Conservation (phyloP, 1,140 invertebrate genomes). For the Drosophila nigrodunni region DNA sequence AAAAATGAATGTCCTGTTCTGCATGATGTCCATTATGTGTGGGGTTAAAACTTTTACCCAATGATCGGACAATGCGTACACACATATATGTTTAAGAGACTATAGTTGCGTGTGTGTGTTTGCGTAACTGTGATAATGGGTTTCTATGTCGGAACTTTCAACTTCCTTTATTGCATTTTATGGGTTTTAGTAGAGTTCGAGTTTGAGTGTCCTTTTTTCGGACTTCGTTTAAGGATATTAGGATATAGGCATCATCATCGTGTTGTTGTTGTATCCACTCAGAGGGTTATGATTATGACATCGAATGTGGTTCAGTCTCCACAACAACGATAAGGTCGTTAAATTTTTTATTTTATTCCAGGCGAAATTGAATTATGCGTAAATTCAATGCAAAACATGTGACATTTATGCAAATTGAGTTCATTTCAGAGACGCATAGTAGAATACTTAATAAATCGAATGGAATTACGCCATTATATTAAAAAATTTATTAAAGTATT, state of each 20-base stretch:
- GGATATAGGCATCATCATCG: constrained; percentile 36
- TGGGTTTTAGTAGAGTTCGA: constrained; percentile 57
- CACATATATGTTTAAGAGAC: background rate
- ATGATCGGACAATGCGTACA: constrained; percentile 68
- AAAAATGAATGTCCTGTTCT: constrained; percentile 75
- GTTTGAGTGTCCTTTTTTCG: constrained; percentile 29
- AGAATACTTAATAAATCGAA: constrained; percentile 4
- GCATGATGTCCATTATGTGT: constrained; percentile 71
- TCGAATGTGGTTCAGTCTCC: constrained; percentile 33
- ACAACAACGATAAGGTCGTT: constrained; percentile 34
- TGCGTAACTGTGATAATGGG: constrained; percentile 79
- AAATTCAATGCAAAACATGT: constrained; percentile 41
- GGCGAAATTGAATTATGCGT: constrained; percentile 51
- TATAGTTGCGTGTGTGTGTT: constrained; percentile 15
- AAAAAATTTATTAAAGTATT: too few relatives aligned
- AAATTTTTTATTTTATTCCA: constrained; percentile 31
- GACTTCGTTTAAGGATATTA: constrained; percentile 35
- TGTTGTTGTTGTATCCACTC: constrained; percentile 35
- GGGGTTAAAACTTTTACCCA: constrained; percentile 75
- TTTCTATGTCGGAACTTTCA: constrained; percentile 82
- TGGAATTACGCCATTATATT: constrained; percentile 4
- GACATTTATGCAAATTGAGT: constrained; percentile 72
- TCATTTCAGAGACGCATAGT: background rate
- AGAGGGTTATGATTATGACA: constrained; percentile 75
- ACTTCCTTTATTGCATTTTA: constrained; percentile 83